Percentiles rank a stretch among this genome's conserved stretches.
Conservation (phyloP, 2,888 invertebrate species). For the Rhaphigaster nebulosa region DNA sequence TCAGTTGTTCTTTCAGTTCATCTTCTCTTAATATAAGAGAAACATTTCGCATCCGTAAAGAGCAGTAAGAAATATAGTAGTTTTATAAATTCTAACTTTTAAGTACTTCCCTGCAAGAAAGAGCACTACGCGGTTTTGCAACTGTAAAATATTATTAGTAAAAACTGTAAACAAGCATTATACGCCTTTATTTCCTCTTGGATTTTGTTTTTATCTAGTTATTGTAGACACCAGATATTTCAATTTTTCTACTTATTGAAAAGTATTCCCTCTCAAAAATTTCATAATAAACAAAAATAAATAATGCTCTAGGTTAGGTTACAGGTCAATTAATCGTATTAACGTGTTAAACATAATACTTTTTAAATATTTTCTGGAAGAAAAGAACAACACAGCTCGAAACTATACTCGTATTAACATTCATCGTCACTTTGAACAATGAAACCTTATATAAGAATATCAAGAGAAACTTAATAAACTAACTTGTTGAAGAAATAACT, state of each 20-base stretch:
- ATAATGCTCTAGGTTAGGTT: neutral
- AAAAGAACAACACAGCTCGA: neutral
- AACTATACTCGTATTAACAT: neutral
- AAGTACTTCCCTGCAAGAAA: too few relatives aligned
- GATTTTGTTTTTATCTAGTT: too few relatives aligned
- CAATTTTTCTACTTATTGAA: too few relatives aligned
- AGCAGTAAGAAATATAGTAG: neutral
- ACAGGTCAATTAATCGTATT: neutral
- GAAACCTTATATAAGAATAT: neutral
- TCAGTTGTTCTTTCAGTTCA: too few relatives aligned
- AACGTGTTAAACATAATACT: neutral
- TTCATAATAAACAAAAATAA: neutral
- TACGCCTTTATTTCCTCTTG: too few relatives aligned
- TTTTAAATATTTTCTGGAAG: neutral
- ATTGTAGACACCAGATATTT: too few relatives aligned
- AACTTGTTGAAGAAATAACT: neutral
- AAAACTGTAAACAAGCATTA: too few relatives aligned
- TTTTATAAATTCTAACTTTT: neutral
- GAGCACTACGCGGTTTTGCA: too few relatives aligned
- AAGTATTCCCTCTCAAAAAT: too few relatives aligned
- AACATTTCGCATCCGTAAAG: neutral
- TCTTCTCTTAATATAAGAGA: too few relatives aligned
- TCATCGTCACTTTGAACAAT: neutral
- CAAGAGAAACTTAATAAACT: neutral
- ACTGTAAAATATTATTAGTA: too few relatives aligned